phyloP scores from a whole-genome alignment of 1,140 invertebrate genomes.

The Scaptomyza montana region DNA sequence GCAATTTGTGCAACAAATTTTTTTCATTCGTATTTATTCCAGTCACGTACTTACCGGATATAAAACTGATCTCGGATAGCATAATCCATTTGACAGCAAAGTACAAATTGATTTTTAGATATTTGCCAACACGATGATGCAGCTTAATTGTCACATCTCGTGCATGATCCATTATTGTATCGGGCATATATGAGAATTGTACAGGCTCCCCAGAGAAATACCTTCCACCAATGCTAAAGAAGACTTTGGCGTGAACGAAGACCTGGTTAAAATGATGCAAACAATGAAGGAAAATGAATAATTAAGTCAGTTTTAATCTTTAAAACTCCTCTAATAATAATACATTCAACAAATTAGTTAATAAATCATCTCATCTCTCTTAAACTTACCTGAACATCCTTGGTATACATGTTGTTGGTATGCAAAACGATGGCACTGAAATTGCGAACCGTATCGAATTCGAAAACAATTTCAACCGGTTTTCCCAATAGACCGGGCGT shows the following conservation, averaged over 20 bases:
- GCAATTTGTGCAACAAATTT: conserved; percentile 30
- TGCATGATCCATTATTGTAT: conserved; percentile 91
- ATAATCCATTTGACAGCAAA: conserved; percentile 95
- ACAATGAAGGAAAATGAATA: not conserved
- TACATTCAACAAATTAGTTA: no score
- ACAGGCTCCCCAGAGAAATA: conserved; percentile 87
- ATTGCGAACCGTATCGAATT: conserved; percentile 91
- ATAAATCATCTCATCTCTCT: conserved; percentile 25
- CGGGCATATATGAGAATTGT: conserved; percentile 89
- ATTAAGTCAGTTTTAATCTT: no score
- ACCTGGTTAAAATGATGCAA: conserved; percentile 84
- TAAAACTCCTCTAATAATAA: no score
- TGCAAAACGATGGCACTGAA: conserved; percentile 91
- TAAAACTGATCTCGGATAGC: conserved; percentile 93
- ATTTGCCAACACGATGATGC: conserved; percentile 90
- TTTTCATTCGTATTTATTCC: not conserved
- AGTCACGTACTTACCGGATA: conserved; percentile 87
- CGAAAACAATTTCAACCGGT: conserved; percentile 90
- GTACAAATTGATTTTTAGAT: conserved; percentile 91
- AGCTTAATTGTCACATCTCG: conserved; percentile 92
- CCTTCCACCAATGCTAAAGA: conserved; percentile 91
- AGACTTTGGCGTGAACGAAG: conserved; percentile 88
- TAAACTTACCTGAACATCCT: conserved; percentile 88
- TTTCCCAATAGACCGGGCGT: conserved; percentile 85
- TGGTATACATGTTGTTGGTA: conserved; percentile 88